phyloP scores from a whole-genome alignment of 2,888 invertebrate species.

The Monopis laevigella region DNA sequence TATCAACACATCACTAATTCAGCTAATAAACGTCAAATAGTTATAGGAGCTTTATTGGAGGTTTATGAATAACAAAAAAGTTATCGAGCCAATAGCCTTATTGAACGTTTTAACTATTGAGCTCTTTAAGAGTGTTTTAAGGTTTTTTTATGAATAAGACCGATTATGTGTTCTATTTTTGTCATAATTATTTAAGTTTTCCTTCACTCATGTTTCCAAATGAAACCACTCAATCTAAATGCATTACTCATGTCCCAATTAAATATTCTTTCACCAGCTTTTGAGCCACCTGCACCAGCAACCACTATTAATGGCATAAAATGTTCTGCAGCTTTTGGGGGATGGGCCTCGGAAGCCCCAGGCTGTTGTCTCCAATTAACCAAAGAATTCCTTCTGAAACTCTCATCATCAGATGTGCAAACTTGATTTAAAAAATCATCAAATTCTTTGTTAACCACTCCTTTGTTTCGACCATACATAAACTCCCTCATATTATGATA shows the following conservation, averaged over 20 bases:
- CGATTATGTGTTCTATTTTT: not conserved
- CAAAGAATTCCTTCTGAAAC: slow-evolving; percentile 31
- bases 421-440: slow-evolving; percentile 45
- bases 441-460: slow-evolving; percentile 47
- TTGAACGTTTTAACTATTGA: too few species aligned
- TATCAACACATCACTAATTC: too few species aligned
- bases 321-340: slow-evolving; percentile 47
- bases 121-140: too few species aligned
- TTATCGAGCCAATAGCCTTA: too few species aligned
- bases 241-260: slow-evolving; percentile 49
- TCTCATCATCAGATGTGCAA: slow-evolving; percentile 38
- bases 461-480: slow-evolving; percentile 25
- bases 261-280: slow-evolving; percentile 42
- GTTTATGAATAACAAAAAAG: too few species aligned
- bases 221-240: slow-evolving; percentile 47
- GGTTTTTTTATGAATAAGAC: too few species aligned
- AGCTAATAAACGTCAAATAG: too few species aligned
- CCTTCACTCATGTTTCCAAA: slow-evolving; percentile 44
- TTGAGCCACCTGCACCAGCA: slow-evolving; percentile 47
- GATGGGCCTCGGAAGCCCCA: slow-evolving; percentile 48
- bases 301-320: slow-evolving; percentile 53
- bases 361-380: slow-evolving; percentile 39
- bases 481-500: slow-evolving; percentile 59
- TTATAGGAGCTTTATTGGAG: too few species aligned
- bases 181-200: not conserved